A percentile compares a stretch with the other conserved stretches of the same genome.
Conservation (phyloP, 1,140 invertebrate species). For the Ceratina japonica region DNA sequence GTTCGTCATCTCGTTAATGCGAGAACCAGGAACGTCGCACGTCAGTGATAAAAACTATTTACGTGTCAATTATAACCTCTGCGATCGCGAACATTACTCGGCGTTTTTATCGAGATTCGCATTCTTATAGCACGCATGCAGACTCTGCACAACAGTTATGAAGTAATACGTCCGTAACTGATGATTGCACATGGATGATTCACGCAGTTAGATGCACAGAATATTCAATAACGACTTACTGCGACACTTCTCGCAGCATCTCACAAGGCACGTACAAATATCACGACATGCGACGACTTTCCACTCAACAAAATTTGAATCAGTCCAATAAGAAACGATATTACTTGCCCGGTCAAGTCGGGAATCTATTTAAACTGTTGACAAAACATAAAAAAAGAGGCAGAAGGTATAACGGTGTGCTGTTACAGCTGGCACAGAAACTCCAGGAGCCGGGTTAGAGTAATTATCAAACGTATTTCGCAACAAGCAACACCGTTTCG, state of each 20-base stretch:
- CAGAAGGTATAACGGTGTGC: constrained; percentile 21
- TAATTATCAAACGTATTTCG: not conserved
- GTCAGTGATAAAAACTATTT: not conserved
- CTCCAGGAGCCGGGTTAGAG: not conserved
- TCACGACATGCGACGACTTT: not conserved
- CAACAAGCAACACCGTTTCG: not conserved
- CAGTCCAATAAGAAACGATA: too few species aligned
- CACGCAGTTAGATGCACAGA: not conserved
- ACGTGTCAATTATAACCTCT: constrained; percentile 49
- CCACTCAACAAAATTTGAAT: not conserved
- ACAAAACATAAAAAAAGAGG: constrained; percentile 43
- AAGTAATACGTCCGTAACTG: not conserved
- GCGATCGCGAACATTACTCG: constrained; percentile 1
- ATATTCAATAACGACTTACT: constrained; percentile 3
- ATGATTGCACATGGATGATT: not conserved
- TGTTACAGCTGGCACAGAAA: constrained; percentile 37
- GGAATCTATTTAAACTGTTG: not conserved
- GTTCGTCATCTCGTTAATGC: not conserved
- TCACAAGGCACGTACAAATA: not conserved
- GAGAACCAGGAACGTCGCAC: not conserved
- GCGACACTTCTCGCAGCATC: not conserved
- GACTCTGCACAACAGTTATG: not conserved
- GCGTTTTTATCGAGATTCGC: constrained; percentile 10
- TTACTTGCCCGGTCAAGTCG: too few species aligned
- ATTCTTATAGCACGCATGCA: not conserved